A percentile compares a stretch with the other conserved stretches of the same genome.
These are phyloP conservation scores for Orchesella flavescens DNA, from an alignment of 2,888 invertebrate genomes.

Conservation along the genomic window DNA sequence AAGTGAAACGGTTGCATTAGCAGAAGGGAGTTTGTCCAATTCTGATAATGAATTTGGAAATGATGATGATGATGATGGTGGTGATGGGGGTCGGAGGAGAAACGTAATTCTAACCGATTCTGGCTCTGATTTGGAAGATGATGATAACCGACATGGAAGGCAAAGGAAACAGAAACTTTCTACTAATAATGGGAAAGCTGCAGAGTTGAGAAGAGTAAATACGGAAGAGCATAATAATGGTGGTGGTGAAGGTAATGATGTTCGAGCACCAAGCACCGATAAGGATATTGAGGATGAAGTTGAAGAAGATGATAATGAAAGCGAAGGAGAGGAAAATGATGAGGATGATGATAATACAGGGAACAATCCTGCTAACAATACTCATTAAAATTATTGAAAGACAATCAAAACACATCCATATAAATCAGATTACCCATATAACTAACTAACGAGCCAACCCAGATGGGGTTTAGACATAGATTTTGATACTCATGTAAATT, in stretches of 20 bases:
- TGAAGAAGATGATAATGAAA: conserved; percentile 29
- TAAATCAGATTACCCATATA: background rate
- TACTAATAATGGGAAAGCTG: background rate
- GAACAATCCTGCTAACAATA: background rate
- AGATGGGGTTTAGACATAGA: no score
- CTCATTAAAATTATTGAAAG: conserved; percentile 7
- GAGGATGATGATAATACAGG: conserved; percentile 10
- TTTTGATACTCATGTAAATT: no score
- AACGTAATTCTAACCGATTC: background rate
- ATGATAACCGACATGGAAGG: background rate
- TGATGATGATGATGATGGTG: conserved; percentile 10
- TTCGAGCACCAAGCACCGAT: conserved; percentile 7
- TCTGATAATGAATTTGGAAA: conserved; percentile 68
- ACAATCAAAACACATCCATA: background rate
- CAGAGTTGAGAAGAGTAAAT: conserved; percentile 7
- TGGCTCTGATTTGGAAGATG: background rate
- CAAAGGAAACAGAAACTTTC: background rate
- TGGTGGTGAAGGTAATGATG: background rate
- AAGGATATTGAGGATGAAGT: conserved; percentile 46
- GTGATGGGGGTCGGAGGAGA: background rate
- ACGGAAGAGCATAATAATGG: conserved; percentile 2
- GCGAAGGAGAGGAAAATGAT: conserved; percentile 13
- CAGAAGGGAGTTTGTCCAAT: conserved; percentile 70
- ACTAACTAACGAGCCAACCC: no score
- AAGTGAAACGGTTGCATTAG: conserved; percentile 71